phyloP scores from a whole-genome alignment of 2,888 invertebrate species.

The Pherbina coryleti region DNA sequence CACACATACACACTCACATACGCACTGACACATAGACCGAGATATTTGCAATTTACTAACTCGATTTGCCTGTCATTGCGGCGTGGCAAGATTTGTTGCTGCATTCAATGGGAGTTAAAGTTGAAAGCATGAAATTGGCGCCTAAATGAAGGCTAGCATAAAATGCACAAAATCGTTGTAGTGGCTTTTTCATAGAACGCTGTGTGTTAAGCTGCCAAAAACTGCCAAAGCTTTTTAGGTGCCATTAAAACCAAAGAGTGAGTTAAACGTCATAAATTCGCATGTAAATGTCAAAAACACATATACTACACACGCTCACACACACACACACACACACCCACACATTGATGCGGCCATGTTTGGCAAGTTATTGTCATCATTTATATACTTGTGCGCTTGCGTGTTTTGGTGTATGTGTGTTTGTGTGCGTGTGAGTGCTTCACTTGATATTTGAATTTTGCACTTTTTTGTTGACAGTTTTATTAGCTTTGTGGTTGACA shows the following conservation, averaged over 20 bases:
- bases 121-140: constrained; percentile 24
- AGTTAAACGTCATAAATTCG: constrained; percentile 26
- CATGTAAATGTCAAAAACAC: constrained; percentile 24
- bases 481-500: constrained; percentile 37
- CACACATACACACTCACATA: background rate
- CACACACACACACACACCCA: constrained; percentile 3
- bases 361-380: constrained; percentile 16
- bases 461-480: constrained; percentile 32
- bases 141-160: constrained; percentile 2
- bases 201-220: constrained; percentile 5
- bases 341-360: background rate
- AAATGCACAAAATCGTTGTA: constrained; percentile 17
- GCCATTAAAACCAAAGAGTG: background rate
- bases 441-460: constrained; percentile 9
- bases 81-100: constrained; percentile 22
- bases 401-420: background rate
- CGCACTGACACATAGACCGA: background rate
- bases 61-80: constrained; percentile 23
- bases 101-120: background rate
- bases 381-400: background rate
- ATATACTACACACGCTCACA: background rate
- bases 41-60: constrained; percentile 31
- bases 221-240: constrained; percentile 2
- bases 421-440: constrained; percentile 18
- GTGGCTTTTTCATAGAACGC: background rate